phyloP scores from a whole-genome alignment of 2,888 invertebrate genomes.

The Lacanobia wlatinum region DNA sequence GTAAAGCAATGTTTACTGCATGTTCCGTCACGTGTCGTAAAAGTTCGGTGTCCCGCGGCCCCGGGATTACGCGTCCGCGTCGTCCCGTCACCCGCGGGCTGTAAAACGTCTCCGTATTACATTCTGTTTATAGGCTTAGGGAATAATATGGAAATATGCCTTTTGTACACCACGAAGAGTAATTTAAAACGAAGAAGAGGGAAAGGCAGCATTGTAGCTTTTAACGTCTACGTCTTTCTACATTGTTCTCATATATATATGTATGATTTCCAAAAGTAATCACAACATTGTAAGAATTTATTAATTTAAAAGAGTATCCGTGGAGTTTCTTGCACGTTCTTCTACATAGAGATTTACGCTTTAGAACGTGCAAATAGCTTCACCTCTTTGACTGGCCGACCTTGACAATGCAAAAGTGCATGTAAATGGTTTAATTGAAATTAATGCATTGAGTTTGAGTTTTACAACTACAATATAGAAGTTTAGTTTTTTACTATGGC shows the following conservation, averaged over 20 bases:
- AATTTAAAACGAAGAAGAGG: background rate
- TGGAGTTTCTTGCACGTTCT: too few relatives aligned
- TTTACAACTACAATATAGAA: background rate
- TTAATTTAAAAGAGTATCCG: too few relatives aligned
- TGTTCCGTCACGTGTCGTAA: constrained; percentile 24
- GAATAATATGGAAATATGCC: constrained; percentile 5
- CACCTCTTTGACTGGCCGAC: too few relatives aligned
- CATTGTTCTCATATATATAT: too few relatives aligned
- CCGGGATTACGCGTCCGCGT: constrained; percentile 11
- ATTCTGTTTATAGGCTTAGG: constrained; percentile 20
- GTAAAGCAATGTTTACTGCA: constrained; percentile 9
- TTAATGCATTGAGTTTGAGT: too few relatives aligned
- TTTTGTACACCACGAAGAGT: background rate
- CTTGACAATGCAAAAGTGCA: too few relatives aligned
- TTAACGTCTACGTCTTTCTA: background rate
- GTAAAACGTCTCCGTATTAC: constrained; percentile 4
- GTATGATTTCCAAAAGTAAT: too few relatives aligned
- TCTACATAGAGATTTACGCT: too few relatives aligned
- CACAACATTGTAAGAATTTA: too few relatives aligned
- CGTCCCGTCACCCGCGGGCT: constrained; percentile 12
- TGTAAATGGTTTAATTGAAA: too few relatives aligned
- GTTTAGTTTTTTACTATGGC: too few relatives aligned
- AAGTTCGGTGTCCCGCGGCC: constrained; percentile 6
- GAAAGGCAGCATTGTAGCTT: background rate
- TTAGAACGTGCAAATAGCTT: too few relatives aligned